Base-by-base conservation (phyloP, 2,888 invertebrate species). In the Cryptocheilus praepositus region DNA sequence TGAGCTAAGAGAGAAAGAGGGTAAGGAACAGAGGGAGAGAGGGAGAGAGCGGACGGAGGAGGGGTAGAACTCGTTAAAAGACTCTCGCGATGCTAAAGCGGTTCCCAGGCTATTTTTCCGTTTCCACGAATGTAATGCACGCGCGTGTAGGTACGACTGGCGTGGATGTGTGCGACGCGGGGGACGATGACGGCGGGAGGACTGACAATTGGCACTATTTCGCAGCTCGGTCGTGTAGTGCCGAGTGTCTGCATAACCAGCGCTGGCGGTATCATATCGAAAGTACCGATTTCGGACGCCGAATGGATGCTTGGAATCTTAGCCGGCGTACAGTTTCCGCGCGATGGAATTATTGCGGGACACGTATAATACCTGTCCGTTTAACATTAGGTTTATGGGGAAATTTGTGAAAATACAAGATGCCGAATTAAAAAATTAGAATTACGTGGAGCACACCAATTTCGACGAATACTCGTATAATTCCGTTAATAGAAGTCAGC, bases 71-170 rank as follows among this genome's bases (percentile, higher is more conserved):
- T 74, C 72, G 70, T 76, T 73, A 70, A 70, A 69, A 63, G 60
- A 59, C 46, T 58, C 44, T 64, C 44, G 55, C 65, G 66, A 56
- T 63, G 59, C 59, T 56, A 55, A 60, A 63, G 61, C 61, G 54
- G 51, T 71, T 70, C 66, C 67, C 65, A 66, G 62, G 67, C 70
- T 73, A 78, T 73, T 78, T 75, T 77, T 77, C 73, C 71, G 63
- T 77, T 77, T 49, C 49, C 49, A 49, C 4, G 49, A 49, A 49
- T n/a, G 49, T 11, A 11, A 36, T 36, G 49, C 49, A 16, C 49
- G 49, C 18, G 16, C 45, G 15, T 8, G 18, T 4, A 18, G 3
- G 18, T 21, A 16, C 22, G 25, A 22, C 1, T 22, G 21, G 53
- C 52, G 1, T 18, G 52, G 3, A 15, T 21, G 52, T 13, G 28